Evolutionary conservation across 2,113 vertebrate species (phyloP), one percentile per base, ranked within the genome.

Genomic region (Micromys minutus): DNA sequence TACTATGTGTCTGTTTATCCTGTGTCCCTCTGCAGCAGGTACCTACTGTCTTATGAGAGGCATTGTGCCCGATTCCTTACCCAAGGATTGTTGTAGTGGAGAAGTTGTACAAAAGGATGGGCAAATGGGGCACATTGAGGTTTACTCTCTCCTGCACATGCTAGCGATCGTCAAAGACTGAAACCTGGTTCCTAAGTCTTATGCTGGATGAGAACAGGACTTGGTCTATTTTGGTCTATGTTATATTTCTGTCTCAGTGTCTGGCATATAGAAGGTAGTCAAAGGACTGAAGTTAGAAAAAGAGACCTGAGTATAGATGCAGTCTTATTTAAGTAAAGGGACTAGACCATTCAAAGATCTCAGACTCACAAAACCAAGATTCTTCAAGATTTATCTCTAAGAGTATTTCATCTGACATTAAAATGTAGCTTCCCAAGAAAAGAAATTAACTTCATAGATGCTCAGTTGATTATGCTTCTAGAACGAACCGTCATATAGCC

Each of bases 211-310:
- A 93, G 76, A 93, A 88, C 4, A 47, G 34, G n/a, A 71, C 50
- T 95, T 89, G 55, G 26, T 93, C 74, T 95, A 9, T 80, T 93
- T 92, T 90, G 31, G 19, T 61, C 39, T 79, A 17, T 79, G 21
- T 81, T 86, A 55, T 94, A 93, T 94, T 96, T 76, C 22, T 80
- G 9, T 87, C 67, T 74, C 57, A 29, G 55, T 65, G 69, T 93
- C 87, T 90, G 75, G 42, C 72, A 39, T 72, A 7, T 74, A 67
- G 34, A 94, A 93, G 63, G 24, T 89, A 31, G 24, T 45, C 75
- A 90, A 85, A 91, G n/a, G 87, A 55, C 63, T 90, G 63, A 91
- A 61, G 77, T 96, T 88, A 77, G 36, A 81, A 79, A 77, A 90
- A 63, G 57, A 95, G 19, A 29, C 77, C 86, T 96, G 79, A 88